Evolutionary conservation across 2,888 invertebrate genomes (phyloP).

Genomic region (Hedya salicella): DNA sequence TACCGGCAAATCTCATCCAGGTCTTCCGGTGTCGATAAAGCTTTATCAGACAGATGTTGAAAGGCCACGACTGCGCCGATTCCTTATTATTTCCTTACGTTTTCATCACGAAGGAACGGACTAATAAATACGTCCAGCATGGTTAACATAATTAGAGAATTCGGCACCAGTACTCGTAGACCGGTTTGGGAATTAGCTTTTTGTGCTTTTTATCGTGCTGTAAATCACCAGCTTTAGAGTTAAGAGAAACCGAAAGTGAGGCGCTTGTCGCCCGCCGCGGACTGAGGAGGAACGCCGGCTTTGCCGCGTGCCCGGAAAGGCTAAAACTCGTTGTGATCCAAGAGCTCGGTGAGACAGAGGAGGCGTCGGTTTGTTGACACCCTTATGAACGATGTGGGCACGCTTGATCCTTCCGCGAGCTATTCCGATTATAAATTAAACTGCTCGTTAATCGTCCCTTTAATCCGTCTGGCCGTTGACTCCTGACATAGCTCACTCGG

Average conservation of each 20-base stretch:
- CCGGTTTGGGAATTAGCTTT: slow-evolving; percentile 67
- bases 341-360: slow-evolving; percentile 40
- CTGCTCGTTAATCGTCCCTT: slow-evolving; percentile 80
- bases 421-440: slow-evolving; percentile 82
- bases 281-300: slow-evolving; percentile 61
- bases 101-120: slow-evolving; percentile 24
- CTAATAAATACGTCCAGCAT: slow-evolving; percentile 57
- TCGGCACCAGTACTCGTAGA: slow-evolving; percentile 58
- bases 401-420: slow-evolving; percentile 68
- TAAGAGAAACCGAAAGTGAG: slow-evolving; percentile 85
- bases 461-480: slow-evolving; percentile 84
- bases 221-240: slow-evolving; percentile 65
- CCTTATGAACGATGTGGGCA: slow-evolving; percentile 62
- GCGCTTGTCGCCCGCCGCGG: slow-evolving; percentile 61
- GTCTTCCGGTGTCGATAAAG: slow-evolving; percentile 79
- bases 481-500: slow-evolving; percentile 56
- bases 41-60: slow-evolving; percentile 65
- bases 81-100: slow-evolving; percentile 47
- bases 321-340: slow-evolving; percentile 46
- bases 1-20: slow-evolving; percentile 71
- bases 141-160: slow-evolving; percentile 77
- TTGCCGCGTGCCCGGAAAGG: slow-evolving; percentile 49
- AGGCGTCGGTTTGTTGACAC: slow-evolving; percentile 65
- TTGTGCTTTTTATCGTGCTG: slow-evolving; percentile 65
- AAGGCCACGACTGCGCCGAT: slow-evolving; percentile 55